Percentiles rank a stretch among this genome's conserved stretches.
phyloP scores from a whole-genome alignment of 2,888 invertebrate species.

The Cyclophora punctaria region DNA sequence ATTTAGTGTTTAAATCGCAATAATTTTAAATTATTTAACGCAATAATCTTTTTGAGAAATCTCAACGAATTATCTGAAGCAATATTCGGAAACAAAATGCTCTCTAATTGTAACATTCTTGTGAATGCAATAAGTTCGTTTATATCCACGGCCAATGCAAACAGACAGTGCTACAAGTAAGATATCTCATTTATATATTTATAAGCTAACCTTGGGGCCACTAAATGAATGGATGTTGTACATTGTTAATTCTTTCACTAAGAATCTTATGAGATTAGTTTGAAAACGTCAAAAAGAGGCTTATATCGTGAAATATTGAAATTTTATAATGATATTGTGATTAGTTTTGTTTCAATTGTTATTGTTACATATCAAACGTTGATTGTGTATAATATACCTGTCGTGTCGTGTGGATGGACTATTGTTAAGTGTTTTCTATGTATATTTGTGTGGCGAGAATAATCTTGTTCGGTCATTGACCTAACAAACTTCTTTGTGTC shows the following conservation, averaged over 20 bases:
- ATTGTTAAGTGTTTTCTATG: constrained; percentile 22
- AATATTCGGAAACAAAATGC: constrained; percentile 46
- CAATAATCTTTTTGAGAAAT: constrained; percentile 2
- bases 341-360: constrained; percentile 34
- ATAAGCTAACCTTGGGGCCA: constrained; percentile 21
- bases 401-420: constrained; percentile 67
- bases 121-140: too few species aligned
- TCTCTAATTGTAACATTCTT: constrained; percentile 27
- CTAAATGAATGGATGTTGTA: constrained; percentile 19
- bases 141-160: too few species aligned
- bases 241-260: constrained; percentile 3
- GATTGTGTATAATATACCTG: constrained; percentile 37
- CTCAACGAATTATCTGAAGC: constrained; percentile 62
- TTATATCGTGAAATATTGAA: too few species aligned
- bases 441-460: constrained; percentile 14
- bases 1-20: constrained; percentile 7
- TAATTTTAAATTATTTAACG: constrained; percentile 7
- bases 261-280: neutral
- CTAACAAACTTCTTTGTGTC: too few species aligned
- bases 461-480: constrained; percentile 20
- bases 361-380: constrained; percentile 60
- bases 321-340: constrained; percentile 1
- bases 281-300: neutral
- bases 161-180: too few species aligned
- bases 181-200: too few species aligned